A percentile compares a stretch with the other conserved stretches of the same genome.
phyloP scores from a whole-genome alignment of 2,797 vertebrate genomes.

The Moxostoma hubbsi region DNA sequence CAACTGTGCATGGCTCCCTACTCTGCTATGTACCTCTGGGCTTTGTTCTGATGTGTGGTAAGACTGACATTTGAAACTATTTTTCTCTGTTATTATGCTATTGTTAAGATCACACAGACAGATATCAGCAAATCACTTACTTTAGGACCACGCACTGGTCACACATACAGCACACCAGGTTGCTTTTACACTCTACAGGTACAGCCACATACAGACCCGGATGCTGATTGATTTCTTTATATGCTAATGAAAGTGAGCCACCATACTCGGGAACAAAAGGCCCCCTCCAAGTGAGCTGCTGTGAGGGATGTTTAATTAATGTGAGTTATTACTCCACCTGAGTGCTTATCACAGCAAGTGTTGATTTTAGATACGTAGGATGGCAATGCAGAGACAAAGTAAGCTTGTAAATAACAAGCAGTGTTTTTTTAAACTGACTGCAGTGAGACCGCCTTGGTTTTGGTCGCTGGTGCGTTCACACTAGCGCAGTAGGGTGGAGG shows the following conservation, averaged over 20 bases:
- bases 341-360: conserved; percentile 59
- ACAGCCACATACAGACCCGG: conserved; percentile 57
- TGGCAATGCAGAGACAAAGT: conserved; percentile 44
- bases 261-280: conserved; percentile 55
- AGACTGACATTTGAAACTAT: conserved; percentile 41
- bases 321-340: conserved; percentile 60
- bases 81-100: conserved; percentile 17
- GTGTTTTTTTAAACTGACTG: conserved; percentile 31
- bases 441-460: conserved; percentile 10
- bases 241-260: conserved; percentile 70
- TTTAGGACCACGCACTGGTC: background rate
- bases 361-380: conserved; percentile 59
- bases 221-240: conserved; percentile 69
- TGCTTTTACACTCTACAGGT: conserved; percentile 64
- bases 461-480: conserved; percentile 5
- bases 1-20: too few species aligned
- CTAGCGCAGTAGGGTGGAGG: background rate
- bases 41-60: background rate
- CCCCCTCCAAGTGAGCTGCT: conserved; percentile 51
- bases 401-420: conserved; percentile 47
- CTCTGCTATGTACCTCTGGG: too few species aligned
- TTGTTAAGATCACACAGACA: background rate
- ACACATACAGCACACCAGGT: conserved; percentile 51
- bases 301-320: conserved; percentile 64
- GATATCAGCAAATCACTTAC: too few species aligned